These are phyloP conservation scores for Pedionomus torquatus DNA, from an alignment of 2,113 vertebrate species.

Conservation along the genomic window DNA sequence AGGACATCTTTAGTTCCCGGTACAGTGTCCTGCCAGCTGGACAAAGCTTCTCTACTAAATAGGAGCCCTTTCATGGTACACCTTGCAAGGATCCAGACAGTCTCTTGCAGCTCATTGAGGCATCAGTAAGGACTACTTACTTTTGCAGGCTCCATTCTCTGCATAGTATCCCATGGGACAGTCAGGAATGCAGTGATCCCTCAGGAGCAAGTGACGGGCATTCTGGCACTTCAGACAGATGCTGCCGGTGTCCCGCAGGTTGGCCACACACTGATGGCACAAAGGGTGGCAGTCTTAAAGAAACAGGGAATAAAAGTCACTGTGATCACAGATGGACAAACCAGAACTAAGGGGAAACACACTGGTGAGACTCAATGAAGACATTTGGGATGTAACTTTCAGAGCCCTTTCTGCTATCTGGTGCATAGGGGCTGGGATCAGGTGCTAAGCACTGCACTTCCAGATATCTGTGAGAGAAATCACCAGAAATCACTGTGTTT, in stretches of 20 bases:
- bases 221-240: slow-evolving; percentile 85
- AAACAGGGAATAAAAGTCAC: neutral
- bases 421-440: neutral
- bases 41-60: neutral
- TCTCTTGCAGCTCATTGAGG: accelerated
- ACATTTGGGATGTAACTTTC: accelerated
- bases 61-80: neutral
- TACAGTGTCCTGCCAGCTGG: neutral
- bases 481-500: accelerated
- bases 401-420: neutral
- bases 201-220: slow-evolving; percentile 76
- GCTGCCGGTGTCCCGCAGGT: slow-evolving; percentile 78
- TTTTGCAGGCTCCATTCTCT: slow-evolving; percentile 78
- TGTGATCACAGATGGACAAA: neutral
- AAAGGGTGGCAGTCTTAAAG: slow-evolving; percentile 83
- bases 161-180: slow-evolving; percentile 80
- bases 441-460: neutral
- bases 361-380: neutral
- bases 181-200: slow-evolving; percentile 81
- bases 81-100: accelerated
- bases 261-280: slow-evolving; percentile 84
- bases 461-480: neutral
- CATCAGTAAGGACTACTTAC: slow-evolving; percentile 74
- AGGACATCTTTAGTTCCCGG: neutral
- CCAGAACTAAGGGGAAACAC: neutral